Evolutionary conservation across 2,797 vertebrate genomes (phyloP).

Genomic region (Oreochromis mossambicus): DNA sequence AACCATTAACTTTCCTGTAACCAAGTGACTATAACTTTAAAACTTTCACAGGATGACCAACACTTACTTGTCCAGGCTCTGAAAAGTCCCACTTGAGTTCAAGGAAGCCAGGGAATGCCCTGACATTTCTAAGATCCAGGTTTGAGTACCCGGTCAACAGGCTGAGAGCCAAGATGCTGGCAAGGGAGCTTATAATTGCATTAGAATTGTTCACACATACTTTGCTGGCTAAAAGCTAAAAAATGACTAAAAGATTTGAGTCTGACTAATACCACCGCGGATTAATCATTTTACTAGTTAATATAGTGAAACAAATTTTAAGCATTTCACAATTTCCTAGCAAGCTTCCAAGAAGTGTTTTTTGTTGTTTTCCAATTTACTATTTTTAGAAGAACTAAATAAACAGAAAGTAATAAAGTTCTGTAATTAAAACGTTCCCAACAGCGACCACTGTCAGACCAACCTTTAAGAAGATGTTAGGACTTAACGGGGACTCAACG

Average conservation of each 20-base stretch:
- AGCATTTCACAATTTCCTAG: not conserved
- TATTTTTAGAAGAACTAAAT: not conserved
- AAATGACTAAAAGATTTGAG: not conserved
- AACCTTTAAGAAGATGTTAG: not conserved
- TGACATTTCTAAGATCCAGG: constrained; percentile 76
- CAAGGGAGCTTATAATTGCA: constrained; percentile 21
- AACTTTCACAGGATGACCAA: constrained; percentile 49
- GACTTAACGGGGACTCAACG: not conserved
- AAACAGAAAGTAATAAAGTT: not conserved
- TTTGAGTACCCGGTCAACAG: constrained; percentile 35
- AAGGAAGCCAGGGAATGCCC: constrained; percentile 79
- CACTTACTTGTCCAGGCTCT: constrained; percentile 47
- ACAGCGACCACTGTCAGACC: not conserved
- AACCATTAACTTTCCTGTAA: not conserved
- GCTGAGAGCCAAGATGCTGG: constrained; percentile 47
- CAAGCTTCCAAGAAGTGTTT: not conserved
- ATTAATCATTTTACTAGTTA: not conserved
- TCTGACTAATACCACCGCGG: not conserved
- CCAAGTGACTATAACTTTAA: not conserved
- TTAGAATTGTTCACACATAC: not conserved
- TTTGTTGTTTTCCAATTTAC: not conserved
- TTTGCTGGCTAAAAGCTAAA: not conserved
- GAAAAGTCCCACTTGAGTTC: constrained; percentile 69
- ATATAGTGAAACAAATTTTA: not conserved
- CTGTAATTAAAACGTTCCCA: not conserved